phyloP scores from a whole-genome alignment of 2,797 vertebrate species.

The Sebastes cheni region DNA sequence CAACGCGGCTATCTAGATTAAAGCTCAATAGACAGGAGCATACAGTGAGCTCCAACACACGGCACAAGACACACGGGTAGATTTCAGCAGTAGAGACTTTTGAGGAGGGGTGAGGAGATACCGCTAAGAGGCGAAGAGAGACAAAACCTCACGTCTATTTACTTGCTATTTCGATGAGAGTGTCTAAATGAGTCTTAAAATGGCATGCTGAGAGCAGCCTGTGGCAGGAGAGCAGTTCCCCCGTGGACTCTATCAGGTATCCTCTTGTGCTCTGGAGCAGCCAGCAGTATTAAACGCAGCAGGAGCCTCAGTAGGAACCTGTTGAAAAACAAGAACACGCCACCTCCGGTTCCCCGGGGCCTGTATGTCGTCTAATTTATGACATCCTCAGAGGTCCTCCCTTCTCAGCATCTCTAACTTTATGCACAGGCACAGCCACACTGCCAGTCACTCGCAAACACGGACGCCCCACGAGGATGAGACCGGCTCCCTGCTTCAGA shows the following conservation, averaged over 20 bases:
- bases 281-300: constrained; percentile 72
- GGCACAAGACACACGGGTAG: not conserved
- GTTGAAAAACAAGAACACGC: constrained; percentile 78
- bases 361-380: constrained; percentile 66
- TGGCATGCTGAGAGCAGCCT: constrained; percentile 58
- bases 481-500: constrained; percentile 53
- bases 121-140: constrained; percentile 24
- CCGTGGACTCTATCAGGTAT: constrained; percentile 70
- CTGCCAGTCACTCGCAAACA: constrained; percentile 76
- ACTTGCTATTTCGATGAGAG: constrained; percentile 56
- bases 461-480: constrained; percentile 52
- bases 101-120: constrained; percentile 16
- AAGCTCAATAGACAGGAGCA: constrained; percentile 74
- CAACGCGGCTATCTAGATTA: constrained; percentile 79
- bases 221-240: constrained; percentile 53
- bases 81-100: constrained; percentile 22
- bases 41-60: constrained; percentile 32
- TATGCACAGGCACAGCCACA: constrained; percentile 57
- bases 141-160: constrained; percentile 41
- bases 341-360: constrained; percentile 65
- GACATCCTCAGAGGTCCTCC: constrained; percentile 60
- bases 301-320: constrained; percentile 63
- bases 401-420: constrained; percentile 59
- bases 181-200: constrained; percentile 64
- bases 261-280: constrained; percentile 58